Conservation (phyloP, 2,113 vertebrate species). For the Pachyramphus minor region DNA sequence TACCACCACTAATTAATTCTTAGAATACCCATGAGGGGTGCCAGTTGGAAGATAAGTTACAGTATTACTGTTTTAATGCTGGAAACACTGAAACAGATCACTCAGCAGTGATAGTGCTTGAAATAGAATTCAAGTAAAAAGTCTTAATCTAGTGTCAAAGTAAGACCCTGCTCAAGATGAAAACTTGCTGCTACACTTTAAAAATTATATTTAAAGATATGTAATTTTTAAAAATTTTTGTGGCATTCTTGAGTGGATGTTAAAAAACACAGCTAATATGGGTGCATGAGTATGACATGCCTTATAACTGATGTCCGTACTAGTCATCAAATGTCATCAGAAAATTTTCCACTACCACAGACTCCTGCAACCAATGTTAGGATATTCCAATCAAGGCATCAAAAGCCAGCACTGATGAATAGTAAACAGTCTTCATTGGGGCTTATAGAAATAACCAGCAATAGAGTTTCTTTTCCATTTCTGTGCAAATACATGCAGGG, state of each 20-base stretch:
- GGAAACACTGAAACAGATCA: background rate
- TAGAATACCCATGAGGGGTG: constrained; percentile 11
- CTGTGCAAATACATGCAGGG: background rate
- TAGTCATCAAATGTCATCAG: background rate
- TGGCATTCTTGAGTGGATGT: background rate
- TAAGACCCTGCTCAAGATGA: background rate
- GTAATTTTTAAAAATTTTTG: background rate
- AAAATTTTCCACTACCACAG: background rate
- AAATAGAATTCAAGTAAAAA: background rate
- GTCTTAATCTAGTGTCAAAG: background rate
- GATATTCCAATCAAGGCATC: background rate
- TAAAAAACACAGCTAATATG: rapidly evolving
- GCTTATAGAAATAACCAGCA: background rate
- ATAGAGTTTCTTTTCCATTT: background rate
- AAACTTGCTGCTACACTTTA: background rate
- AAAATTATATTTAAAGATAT: background rate
- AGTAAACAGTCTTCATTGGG: background rate
- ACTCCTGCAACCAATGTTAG: background rate
- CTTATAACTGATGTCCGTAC: background rate
- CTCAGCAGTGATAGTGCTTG: background rate
- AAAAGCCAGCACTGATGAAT: background rate
- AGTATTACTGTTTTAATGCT: constrained; percentile 21
- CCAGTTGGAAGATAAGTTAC: constrained; percentile 31
- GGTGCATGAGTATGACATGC: rapidly evolving
- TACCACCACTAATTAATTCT: constrained; percentile 51